Evolutionary conservation across 2,888 invertebrate species (phyloP), one percentile per base, ranked within the genome.

Genomic region (Epinotia demarniana): DNA sequence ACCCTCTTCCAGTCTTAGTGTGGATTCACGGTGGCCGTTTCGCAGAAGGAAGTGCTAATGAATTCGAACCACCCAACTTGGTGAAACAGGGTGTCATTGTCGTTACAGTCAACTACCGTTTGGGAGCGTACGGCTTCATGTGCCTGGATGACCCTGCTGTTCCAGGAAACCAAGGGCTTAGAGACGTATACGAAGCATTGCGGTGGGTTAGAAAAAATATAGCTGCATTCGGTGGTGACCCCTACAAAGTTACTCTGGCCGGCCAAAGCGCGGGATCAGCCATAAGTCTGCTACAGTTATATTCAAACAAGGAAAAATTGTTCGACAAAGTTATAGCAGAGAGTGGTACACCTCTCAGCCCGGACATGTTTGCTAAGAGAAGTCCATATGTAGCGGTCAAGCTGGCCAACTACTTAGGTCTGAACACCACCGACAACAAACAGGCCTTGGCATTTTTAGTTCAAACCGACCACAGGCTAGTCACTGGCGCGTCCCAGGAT

Each of bases 1-100:
- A 86, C 75, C 92, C 91, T 3, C 77, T 92, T 46, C 93, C 94
- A 23, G 93, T 94, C 1, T 76, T 93, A 60, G 89, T 92, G 3
- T 94, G 92, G 92, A 87, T 93, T 60, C 93, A 93, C 60, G 94
- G 94, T n/a, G 94, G 94, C 53, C 83, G 81, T 8, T 94, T 92
- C 49, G 80, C 74, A 6, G 76, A 75, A 3, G 93, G 93, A 13
- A 88, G 86, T 76, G 90, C 83, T 11, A 87, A 86, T 11, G 82
- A 86, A 46, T 89, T 88, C 64, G 85, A 87, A 16, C 89, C 89
- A 6, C 81, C 80, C 16, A 87, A 89, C 74, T 81, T 94, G 67
- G 88, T 93, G 0, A 87, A 84, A 77, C 87, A 93, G 76, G 90
- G 87, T 63, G 85, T 94, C 6, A 79, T 94, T 16, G 89, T 94